Evolutionary conservation across 1,140 invertebrate species (phyloP).

Genomic region (Bombus superbus): DNA sequence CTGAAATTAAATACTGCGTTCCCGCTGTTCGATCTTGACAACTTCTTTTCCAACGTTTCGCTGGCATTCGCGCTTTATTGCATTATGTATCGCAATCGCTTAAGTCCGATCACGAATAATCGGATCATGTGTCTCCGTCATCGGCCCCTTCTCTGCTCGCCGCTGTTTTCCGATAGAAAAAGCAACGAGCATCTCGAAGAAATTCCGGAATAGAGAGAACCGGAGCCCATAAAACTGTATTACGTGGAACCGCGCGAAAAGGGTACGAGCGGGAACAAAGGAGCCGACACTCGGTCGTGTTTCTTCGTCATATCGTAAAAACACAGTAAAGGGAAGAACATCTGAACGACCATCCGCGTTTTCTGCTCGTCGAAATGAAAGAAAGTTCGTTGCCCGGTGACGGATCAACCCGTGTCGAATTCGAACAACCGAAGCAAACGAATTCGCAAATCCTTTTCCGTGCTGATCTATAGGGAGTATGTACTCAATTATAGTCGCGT

Average conservation of each 20-base stretch:
- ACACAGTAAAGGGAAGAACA: constrained; percentile 38
- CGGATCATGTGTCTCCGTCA: constrained; percentile 16
- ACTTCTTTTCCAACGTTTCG: not conserved
- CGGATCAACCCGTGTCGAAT: constrained; percentile 30
- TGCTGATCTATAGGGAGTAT: not conserved
- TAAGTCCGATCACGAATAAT: constrained; percentile 4
- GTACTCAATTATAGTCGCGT: not conserved
- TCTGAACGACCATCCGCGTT: constrained; percentile 32
- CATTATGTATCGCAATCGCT: constrained; percentile 25
- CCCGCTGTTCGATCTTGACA: no score
- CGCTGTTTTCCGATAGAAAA: not conserved
- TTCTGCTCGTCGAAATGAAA: constrained; percentile 39
- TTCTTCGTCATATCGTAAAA: constrained; percentile 60
- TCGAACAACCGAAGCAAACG: constrained; percentile 4
- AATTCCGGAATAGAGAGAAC: constrained; percentile 40
- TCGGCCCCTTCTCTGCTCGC: no score
- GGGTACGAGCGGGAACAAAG: constrained; percentile 44
- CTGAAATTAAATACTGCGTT: not conserved
- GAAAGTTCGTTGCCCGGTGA: constrained; percentile 24
- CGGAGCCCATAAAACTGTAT: constrained; percentile 54
- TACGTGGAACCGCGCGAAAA: constrained; percentile 42
- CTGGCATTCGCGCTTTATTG: not conserved
- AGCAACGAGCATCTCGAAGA: constrained; percentile 27
- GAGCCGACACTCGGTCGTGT: constrained; percentile 37
- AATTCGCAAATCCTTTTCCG: not conserved